phyloP scores from a whole-genome alignment of 2,888 invertebrate genomes.

The Drosophila melanocephala region DNA sequence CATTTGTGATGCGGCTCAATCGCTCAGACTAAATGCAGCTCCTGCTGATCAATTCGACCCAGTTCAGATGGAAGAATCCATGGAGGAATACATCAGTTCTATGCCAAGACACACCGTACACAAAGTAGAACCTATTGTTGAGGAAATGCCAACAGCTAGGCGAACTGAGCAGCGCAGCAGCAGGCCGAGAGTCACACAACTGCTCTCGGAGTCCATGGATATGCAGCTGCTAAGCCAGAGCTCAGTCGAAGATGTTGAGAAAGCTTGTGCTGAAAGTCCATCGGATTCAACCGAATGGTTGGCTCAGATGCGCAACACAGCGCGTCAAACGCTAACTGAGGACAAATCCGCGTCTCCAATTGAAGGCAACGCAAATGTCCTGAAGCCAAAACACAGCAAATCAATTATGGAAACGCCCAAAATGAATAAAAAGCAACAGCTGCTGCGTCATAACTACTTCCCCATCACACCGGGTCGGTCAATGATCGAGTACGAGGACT shows the following conservation, averaged over 20 bases:
- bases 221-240: slow-evolving; percentile 15
- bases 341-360: background rate
- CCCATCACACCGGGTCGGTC: slow-evolving; percentile 65
- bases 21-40: background rate
- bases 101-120: background rate
- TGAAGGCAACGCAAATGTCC: background rate
- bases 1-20: background rate
- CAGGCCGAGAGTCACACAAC: background rate
- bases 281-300: slow-evolving; percentile 28
- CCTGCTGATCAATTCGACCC: background rate
- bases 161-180: background rate
- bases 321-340: background rate
- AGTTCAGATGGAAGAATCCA: background rate
- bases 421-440: slow-evolving; percentile 19
- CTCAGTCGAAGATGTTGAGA: background rate
- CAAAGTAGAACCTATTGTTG: slow-evolving; percentile 5
- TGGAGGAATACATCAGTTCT: slow-evolving; percentile 15
- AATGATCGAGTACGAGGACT: slow-evolving; percentile 62
- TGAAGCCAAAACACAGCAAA: background rate
- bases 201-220: slow-evolving; percentile 14
- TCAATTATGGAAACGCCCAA: slow-evolving; percentile 22
- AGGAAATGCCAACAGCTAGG: slow-evolving; percentile 9
- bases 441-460: slow-evolving; percentile 14
- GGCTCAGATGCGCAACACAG: slow-evolving; percentile 1
- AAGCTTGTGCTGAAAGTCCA: background rate